Evolutionary conservation across 2,888 invertebrate species (phyloP).

Genomic region (Leucozona laternaria): DNA sequence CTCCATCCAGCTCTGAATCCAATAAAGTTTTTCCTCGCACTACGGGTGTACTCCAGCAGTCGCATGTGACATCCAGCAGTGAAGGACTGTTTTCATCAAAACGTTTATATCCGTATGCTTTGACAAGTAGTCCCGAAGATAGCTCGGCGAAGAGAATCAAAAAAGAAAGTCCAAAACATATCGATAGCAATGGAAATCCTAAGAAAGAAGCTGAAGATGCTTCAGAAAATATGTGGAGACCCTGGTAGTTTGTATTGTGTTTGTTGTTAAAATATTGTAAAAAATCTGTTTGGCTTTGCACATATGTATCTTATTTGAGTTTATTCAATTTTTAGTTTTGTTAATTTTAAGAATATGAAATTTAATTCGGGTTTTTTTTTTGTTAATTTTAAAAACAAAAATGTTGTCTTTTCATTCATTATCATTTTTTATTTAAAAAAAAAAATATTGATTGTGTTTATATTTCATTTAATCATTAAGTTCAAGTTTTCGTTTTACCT

Average conservation of each 20-base stretch:
- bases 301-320: not conserved
- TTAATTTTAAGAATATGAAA: not conserved
- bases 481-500: conserved; percentile 63
- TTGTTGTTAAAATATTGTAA: not conserved
- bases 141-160: conserved; percentile 79
- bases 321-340: not conserved
- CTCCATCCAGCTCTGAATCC: conserved; percentile 86
- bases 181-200: conserved; percentile 61
- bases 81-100: conserved; percentile 65
- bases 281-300: not conserved
- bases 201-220: conserved; percentile 79
- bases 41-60: conserved; percentile 82
- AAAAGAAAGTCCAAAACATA: conserved; percentile 60
- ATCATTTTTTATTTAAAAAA: conserved; percentile 6
- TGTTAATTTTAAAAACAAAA: conserved; percentile 6
- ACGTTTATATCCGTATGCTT: conserved; percentile 78
- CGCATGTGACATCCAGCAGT: conserved; percentile 80
- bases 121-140: conserved; percentile 79
- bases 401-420: not conserved
- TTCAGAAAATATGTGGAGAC: conserved; percentile 85
- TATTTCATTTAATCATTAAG: conserved; percentile 17
- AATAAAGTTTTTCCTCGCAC: conserved; percentile 84
- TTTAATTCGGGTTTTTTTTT: not conserved
- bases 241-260: conserved; percentile 83
- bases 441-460: conserved; percentile 8